Percentiles rank a stretch among this genome's conserved stretches.
These are phyloP conservation scores for Leptoteleia sp. DNA, from an alignment of 1,140 invertebrate species.

Conservation along the genomic window DNA sequence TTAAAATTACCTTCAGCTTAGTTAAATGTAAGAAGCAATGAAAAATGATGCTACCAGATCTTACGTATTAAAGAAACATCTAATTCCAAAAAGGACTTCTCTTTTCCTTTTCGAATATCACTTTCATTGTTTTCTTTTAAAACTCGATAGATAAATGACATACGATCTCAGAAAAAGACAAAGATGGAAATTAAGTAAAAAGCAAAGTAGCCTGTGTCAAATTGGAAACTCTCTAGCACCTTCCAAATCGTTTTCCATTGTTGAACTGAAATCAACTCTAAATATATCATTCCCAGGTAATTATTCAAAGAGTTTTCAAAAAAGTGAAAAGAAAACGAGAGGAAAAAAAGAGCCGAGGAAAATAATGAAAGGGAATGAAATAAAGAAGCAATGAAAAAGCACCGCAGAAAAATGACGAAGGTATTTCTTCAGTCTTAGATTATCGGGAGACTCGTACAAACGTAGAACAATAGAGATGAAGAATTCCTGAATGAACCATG, in stretches of 20 bases:
- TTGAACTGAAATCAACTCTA: slow-evolving; percentile 13
- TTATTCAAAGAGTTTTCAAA: slow-evolving; percentile 41
- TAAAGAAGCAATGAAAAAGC: slow-evolving; percentile 33
- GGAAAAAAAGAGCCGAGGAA: slow-evolving; percentile 15
- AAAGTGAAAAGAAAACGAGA: neutral
- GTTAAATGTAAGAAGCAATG: no score
- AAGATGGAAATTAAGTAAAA: slow-evolving; percentile 12
- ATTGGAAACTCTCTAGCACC: slow-evolving; percentile 9
- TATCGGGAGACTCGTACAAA: slow-evolving; percentile 38
- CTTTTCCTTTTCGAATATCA: no score
- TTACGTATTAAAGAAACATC: no score
- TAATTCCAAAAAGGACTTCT: no score
- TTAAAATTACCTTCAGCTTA: no score
- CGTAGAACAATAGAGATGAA: slow-evolving; percentile 68
- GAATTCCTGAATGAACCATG: slow-evolving; percentile 71
- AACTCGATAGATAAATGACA: no score
- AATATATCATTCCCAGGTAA: slow-evolving; percentile 39
- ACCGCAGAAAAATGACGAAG: slow-evolving; percentile 42
- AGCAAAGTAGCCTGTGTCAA: slow-evolving; percentile 5
- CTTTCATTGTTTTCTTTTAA: no score
- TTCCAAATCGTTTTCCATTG: slow-evolving; percentile 32
- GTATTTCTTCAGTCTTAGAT: slow-evolving; percentile 37
- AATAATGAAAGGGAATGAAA: slow-evolving; percentile 5
- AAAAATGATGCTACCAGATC: no score
- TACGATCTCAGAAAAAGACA: neutral